Evolutionary conservation across 1,140 invertebrate species (phyloP).

Genomic region (Drosophila tani): DNA sequence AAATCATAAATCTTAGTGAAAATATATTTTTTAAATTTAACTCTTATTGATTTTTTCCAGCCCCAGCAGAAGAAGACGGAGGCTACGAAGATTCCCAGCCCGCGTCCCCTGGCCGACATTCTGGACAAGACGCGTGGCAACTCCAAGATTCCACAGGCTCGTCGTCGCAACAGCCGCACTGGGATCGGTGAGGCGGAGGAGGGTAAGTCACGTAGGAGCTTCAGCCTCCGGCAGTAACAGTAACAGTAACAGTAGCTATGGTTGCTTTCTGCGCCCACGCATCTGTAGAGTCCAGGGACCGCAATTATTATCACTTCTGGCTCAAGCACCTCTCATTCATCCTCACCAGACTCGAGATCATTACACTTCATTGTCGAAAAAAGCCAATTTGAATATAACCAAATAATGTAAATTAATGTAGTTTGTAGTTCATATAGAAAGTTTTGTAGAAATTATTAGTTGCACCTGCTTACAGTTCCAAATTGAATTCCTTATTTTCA

Average conservation of each 20-base stretch:
- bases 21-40: too few species aligned
- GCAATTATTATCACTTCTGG: constrained; percentile 40
- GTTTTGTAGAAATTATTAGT: background rate
- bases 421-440: background rate
- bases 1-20: background rate
- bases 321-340: constrained; percentile 10
- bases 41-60: constrained; percentile 19
- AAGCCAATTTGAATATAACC: background rate
- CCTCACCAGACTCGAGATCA: background rate
- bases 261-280: constrained; percentile 55
- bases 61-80: constrained; percentile 74
- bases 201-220: constrained; percentile 59
- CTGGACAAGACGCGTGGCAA: constrained; percentile 71
- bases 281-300: constrained; percentile 69
- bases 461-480: background rate
- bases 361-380: background rate
- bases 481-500: background rate
- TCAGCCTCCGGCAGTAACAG: constrained; percentile 21
- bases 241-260: constrained; percentile 41
- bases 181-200: constrained; percentile 62
- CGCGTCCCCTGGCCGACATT: constrained; percentile 77
- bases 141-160: constrained; percentile 69
- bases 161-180: constrained; percentile 71
- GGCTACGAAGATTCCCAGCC: constrained; percentile 79
- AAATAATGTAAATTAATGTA: background rate